These are phyloP conservation scores for Bagarius yarrelli DNA, from an alignment of 2,113 vertebrate genomes.

Conservation along the genomic window DNA sequence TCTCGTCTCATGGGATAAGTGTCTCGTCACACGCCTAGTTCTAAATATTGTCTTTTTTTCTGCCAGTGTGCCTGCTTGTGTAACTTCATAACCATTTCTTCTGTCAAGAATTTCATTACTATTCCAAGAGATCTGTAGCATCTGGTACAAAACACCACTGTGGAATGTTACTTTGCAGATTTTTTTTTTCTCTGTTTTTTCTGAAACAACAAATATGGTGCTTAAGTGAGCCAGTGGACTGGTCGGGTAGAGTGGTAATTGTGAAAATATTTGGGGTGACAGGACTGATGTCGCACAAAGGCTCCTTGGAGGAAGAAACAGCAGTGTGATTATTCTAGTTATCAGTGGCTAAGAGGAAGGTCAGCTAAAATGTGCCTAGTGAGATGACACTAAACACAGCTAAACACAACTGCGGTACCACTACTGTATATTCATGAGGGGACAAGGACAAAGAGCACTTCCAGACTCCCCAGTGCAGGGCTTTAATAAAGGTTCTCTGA, in stretches of 20 bases:
- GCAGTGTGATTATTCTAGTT: slow-evolving; percentile 55
- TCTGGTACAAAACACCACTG: slow-evolving; percentile 52
- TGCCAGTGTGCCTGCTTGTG: slow-evolving; percentile 42
- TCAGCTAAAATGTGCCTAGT: slow-evolving; percentile 44
- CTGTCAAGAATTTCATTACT: slow-evolving; percentile 65
- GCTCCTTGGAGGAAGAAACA: slow-evolving; percentile 42
- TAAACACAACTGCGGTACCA: slow-evolving; percentile 36
- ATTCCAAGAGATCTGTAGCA: slow-evolving; percentile 61
- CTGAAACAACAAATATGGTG: slow-evolving; percentile 43
- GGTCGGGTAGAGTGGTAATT: slow-evolving; percentile 31
- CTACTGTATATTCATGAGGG: slow-evolving; percentile 45
- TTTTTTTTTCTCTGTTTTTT: slow-evolving; percentile 51
- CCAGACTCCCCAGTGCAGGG: slow-evolving; percentile 33
- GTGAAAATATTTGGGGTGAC: slow-evolving; percentile 42
- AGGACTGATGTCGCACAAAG: slow-evolving; percentile 43
- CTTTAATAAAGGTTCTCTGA: slow-evolving; percentile 52
- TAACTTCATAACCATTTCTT: slow-evolving; percentile 60
- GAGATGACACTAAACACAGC: slow-evolving; percentile 44
- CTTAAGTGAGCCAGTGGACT: slow-evolving; percentile 34
- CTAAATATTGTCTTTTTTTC: slow-evolving; percentile 49
- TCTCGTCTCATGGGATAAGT: no score
- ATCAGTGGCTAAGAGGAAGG: slow-evolving; percentile 50
- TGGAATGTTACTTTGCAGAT: slow-evolving; percentile 55
- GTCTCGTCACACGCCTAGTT: no score
- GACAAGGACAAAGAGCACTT: slow-evolving; percentile 33